Base-by-base conservation (phyloP, 1,140 invertebrate genomes). In the Alviniconcha marisindica region DNA sequence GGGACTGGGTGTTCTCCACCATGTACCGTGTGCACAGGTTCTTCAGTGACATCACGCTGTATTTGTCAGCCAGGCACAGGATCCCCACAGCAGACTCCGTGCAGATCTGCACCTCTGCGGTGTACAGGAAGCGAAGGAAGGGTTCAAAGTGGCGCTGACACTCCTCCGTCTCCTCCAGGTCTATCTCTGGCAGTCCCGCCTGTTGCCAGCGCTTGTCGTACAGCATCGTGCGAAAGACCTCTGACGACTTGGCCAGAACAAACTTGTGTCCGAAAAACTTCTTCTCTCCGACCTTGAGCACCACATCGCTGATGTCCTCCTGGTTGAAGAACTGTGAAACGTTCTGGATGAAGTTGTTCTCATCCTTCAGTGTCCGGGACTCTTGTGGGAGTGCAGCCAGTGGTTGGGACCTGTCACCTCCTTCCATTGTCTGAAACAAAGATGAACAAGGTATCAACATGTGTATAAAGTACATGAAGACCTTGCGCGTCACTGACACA, bases 61-160 rank as follows among this genome's bases (percentile, higher is more conserved):
- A 93, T 81, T 93, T 93, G 84, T 93, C 93, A 24, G 93, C 93
- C 36, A 93, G 86, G 83, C 92, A 93, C n/a, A 93, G 85, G 77
- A 93, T 91, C 14, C 93, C 93, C 0, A 93, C 89, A 38, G 91
- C 90, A 24, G 88, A 89, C 12, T 91, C 89, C 38, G 87, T 87
- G 38, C 83, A 89, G 48, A 93, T 87, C n/a, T 83, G 81, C 0
- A 93, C 87, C 83, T 92, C 90, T 12, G 92, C 93, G 31, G 92
- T 93, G 87, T 93, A 93, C 40, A 93, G 84, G 86, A 91, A 93
- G 28, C 84, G 85, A 15, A 93, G 86, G 85, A 93, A 93, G n/a
- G 86, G 84, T 77, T 92, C 90, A 85, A 93, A 93, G 15, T 92
- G 90, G 1, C 83, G 79, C 77, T 91, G 88, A 80, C 92, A 93